Conservation (phyloP, 2,888 invertebrate genomes). For the Empis stercorea region DNA sequence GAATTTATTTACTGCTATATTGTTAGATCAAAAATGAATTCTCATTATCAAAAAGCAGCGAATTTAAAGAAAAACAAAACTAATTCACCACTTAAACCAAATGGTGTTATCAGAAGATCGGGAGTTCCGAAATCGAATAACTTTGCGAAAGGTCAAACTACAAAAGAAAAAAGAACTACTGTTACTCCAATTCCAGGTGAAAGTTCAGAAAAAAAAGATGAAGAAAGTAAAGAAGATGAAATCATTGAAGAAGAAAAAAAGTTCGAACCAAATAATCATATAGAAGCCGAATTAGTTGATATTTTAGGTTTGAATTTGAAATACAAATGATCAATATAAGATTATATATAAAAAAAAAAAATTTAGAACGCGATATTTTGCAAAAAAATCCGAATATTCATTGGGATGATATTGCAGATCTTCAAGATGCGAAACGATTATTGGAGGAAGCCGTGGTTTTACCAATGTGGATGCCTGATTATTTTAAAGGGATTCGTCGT, state of each 20-base stretch:
- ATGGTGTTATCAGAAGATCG: constrained; percentile 4
- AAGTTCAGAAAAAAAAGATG: constrained; percentile 37
- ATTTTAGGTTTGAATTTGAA: constrained; percentile 51
- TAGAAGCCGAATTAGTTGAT: constrained; percentile 87
- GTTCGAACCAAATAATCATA: constrained; percentile 67
- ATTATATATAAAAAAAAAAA: not conserved
- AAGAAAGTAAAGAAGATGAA: constrained; percentile 48
- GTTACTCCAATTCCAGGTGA: not conserved
- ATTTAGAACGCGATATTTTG: constrained; percentile 81
- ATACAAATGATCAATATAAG: not conserved
- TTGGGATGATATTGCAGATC: constrained; percentile 90
- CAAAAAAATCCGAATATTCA: constrained; percentile 92
- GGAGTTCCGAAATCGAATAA: not conserved
- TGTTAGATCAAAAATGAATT: not conserved
- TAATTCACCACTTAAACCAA: constrained; percentile 5
- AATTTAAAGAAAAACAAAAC: not conserved
- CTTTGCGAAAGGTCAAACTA: not conserved
- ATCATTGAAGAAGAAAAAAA: constrained; percentile 58
- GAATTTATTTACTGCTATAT: not conserved
- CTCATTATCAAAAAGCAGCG: not conserved
- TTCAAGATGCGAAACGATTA: constrained; percentile 76
- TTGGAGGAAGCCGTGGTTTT: constrained; percentile 95
- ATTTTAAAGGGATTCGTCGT: constrained; percentile 90
- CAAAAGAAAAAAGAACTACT: constrained; percentile 4
- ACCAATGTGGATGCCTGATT: constrained; percentile 96